These are phyloP conservation scores for Rhaphigaster nebulosa DNA, from an alignment of 2,888 invertebrate genomes.

Conservation along the genomic window DNA sequence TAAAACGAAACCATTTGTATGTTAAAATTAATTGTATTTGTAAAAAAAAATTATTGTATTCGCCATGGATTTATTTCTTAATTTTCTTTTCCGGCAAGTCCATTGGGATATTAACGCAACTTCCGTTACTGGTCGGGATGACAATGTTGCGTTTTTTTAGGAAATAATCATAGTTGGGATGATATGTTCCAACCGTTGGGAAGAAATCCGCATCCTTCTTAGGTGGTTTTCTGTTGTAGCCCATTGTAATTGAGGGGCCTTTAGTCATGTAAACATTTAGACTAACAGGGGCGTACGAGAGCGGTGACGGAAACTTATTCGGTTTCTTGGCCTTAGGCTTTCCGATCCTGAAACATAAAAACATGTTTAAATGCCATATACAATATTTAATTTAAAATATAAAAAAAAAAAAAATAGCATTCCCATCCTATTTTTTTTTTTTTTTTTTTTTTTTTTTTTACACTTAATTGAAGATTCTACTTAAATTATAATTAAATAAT, in stretches of 20 bases:
- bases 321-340: neutral
- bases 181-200: neutral
- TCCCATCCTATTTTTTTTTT: too few relatives aligned
- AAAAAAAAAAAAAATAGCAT: neutral
- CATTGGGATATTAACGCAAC: neutral
- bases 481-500: too few relatives aligned
- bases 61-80: neutral
- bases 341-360: neutral
- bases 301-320: neutral
- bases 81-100: neutral
- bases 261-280: neutral
- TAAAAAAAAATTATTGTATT: neutral
- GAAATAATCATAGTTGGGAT: neutral
- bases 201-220: neutral
- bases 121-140: neutral
- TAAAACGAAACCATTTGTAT: neutral
- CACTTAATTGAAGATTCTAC: too few relatives aligned
- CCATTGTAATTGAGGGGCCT: neutral
- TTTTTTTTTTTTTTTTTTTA: too few relatives aligned
- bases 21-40: neutral
- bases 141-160: neutral
- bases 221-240: neutral
- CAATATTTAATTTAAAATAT: neutral
- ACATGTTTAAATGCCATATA: neutral
- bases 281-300: neutral